phyloP scores from a whole-genome alignment of 2,888 invertebrate genomes.

The Agrypnus murinus region DNA sequence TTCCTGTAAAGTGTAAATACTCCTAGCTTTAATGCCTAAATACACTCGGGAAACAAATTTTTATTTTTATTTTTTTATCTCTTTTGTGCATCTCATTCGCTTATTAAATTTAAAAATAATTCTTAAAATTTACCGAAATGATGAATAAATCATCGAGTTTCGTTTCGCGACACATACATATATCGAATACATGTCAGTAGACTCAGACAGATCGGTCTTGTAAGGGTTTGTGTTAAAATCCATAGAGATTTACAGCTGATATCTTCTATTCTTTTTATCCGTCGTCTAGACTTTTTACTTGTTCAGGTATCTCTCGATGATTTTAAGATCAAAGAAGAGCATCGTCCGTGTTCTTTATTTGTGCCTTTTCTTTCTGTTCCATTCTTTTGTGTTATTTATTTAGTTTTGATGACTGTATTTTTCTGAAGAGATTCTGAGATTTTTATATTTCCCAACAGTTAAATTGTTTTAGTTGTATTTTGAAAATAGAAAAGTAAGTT shows the following conservation, averaged over 20 bases:
- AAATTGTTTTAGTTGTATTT: no score
- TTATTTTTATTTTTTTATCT: not conserved
- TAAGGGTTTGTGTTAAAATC: conserved; percentile 51
- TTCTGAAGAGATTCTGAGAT: conserved; percentile 14
- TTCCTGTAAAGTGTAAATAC: conserved; percentile 39
- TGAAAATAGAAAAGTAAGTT: no score
- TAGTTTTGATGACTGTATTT: conserved; percentile 37
- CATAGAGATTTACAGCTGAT: conserved; percentile 53
- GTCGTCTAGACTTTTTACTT: conserved; percentile 47
- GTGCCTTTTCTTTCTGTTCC: not conserved
- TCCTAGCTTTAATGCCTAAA: conserved; percentile 33
- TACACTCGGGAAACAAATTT: conserved; percentile 32
- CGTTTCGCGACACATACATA: conserved; percentile 45
- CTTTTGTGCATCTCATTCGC: no score
- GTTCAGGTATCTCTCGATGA: conserved; percentile 42
- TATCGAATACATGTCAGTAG: conserved; percentile 54
- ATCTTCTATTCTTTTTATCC: conserved; percentile 46
- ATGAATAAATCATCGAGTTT: conserved; percentile 51
- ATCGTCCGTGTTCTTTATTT: conserved; percentile 28
- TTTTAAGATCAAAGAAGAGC: conserved; percentile 42
- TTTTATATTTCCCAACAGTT: not conserved
- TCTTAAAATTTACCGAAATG: not conserved
- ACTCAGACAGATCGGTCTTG: conserved; percentile 51
- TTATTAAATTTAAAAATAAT: no score
- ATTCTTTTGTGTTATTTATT: conserved; percentile 29